Base-by-base conservation (phyloP, 2,888 invertebrate genomes). In the Tachina grossa region DNA sequence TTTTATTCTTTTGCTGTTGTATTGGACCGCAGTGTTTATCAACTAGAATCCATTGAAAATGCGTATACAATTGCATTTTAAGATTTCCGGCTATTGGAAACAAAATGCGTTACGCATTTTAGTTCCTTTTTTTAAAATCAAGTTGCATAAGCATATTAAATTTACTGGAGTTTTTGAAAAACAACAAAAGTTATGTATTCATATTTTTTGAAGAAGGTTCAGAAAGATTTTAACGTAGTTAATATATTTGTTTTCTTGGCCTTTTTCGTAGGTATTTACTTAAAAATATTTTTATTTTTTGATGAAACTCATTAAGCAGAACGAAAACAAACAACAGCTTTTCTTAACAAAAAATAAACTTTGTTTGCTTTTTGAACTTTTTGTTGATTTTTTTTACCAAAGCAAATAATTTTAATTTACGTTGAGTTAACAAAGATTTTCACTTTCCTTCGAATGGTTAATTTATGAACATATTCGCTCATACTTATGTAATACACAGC, bases 261-360 rank as follows among this genome's bases (percentile, higher is more conserved):
- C 31, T 76, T 63, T 61, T 59, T 69, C 19, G 0, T 41, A 53
- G 31, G 31, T 41, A 69, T 9, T 22, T 65, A 19, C 4, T 55
- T 41, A 19, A 63, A 63, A 41, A n/a, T 10, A 11, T n/a, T 5
- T 41, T 39, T 72, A 66, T 41, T 71, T 45, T 31, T 16, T 69
- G 78, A 31, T 39, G 43, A 69, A 85, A 87, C 86, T 87, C 86
- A 87, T 77, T 57, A 63, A 84, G 86, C 87, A 82, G 86, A 87
- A 87, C 87, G 85, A 86, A 71, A 6, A 31, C 31, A 31, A 31
- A 31, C 31, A 31, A 31, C 31, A 6, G 31, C 6, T 63, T 74
- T 61, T 47, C 16, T 71, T 80, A 77, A 47, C 57, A 14, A 31
- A 55, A 31, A 84, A 69, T 75, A 39, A 57, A 71, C 51, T 74